Base-by-base conservation (phyloP, 2,888 invertebrate genomes). In the Laothoe populi region DNA sequence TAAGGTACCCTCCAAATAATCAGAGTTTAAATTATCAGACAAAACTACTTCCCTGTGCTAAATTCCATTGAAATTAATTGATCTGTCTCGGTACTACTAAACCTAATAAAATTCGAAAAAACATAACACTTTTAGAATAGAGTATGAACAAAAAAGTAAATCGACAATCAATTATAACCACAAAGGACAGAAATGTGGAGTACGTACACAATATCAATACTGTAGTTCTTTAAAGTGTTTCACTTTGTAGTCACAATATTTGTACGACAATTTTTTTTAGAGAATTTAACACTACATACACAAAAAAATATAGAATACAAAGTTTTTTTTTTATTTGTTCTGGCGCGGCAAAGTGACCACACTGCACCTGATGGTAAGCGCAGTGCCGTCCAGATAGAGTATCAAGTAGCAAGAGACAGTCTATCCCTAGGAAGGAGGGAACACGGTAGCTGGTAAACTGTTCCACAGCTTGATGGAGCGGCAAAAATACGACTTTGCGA, bases 81-180 rank as follows among this genome's bases (percentile, higher is more conserved):
- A 26, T 49, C 26, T 7, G 4, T 16, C 49, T 26, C 16, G 26
- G 10, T n/a, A 49, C 49, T 23, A 13, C 11, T 46, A 23, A 46
- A 11, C 46, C n/a, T 46, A 46, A 46, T 46, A 23, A 13, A 46
- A 13, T 46, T 23, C 8, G 13, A 46, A 46, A 23, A 48, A 48
- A n/a, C 4, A 7, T 13, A 23, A 24, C 48, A 11, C 11, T 49
- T n/a, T 49, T 35, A 5, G 21, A 53, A 35, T 53, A 53, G 19
- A 53, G 4, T 1, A 11, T 35, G 31, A 16, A 48, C 26, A 49
- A 26, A 26, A 49, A 2, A 23, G 45, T 23, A 48, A 26, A 48
- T 48, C 7, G 13, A 48, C 5, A 26, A 53, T 19, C 19, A 53
- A 53, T 35, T 35, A n/a, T 31, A 19, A 35, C 35, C 53, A 19